A percentile compares a stretch with the other conserved stretches of the same genome.
These are phyloP conservation scores for Anabas testudineus DNA, from an alignment of 2,797 vertebrate genomes.

Conservation along the genomic window DNA sequence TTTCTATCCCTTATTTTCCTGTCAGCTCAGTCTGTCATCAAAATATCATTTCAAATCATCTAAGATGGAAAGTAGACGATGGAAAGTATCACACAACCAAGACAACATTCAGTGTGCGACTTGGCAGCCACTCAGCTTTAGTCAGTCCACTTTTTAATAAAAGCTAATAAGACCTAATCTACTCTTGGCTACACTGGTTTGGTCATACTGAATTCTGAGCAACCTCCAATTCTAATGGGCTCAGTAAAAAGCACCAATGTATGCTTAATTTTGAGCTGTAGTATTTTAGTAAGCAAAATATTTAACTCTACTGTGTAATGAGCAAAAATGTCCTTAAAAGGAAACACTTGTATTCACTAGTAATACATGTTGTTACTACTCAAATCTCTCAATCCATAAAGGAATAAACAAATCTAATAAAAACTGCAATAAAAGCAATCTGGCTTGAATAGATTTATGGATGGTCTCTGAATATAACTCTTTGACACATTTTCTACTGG, in stretches of 20 bases:
- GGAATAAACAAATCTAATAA: no score
- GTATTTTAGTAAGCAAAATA: not conserved
- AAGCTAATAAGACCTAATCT: not conserved
- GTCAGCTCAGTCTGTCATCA: slow-evolving; percentile 2
- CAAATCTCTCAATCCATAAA: no score
- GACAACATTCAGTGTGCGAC: slow-evolving; percentile 17
- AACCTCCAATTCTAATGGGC: not conserved
- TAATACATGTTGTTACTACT: no score
- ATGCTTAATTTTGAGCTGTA: not conserved
- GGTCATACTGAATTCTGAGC: not conserved
- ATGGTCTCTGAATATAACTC: no score
- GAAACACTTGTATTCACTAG: no score
- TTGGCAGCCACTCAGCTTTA: slow-evolving; percentile 18
- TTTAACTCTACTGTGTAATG: not conserved
- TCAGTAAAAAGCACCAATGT: not conserved
- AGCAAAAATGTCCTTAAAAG: not conserved
- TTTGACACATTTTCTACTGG: no score
- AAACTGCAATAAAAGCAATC: no score
- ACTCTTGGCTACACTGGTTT: slow-evolving; percentile 2
- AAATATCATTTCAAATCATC: slow-evolving; percentile 5
- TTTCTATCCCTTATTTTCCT: slow-evolving; percentile 21
- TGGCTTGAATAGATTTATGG: no score
- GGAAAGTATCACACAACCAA: slow-evolving; percentile 6
- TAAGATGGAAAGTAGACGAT: slow-evolving; percentile 7
- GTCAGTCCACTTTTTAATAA: slow-evolving; percentile 17